These are phyloP conservation scores for Cremastobaeus sp. DNA, from an alignment of 2,888 invertebrate genomes.

Conservation along the genomic window DNA sequence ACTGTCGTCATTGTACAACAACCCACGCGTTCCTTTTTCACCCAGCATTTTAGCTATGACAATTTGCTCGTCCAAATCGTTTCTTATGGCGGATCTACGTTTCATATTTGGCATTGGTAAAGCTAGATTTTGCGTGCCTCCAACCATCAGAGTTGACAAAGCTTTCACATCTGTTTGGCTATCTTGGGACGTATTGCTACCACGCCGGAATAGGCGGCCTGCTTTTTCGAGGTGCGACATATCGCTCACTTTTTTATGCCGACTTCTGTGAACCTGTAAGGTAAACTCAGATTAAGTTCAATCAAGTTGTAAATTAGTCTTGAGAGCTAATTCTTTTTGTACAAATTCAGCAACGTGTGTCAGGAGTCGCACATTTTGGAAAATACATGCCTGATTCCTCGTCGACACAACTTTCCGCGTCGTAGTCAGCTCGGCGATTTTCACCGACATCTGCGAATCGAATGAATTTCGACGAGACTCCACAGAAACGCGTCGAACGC, in stretches of 20 bases:
- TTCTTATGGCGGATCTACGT: slow-evolving; percentile 79
- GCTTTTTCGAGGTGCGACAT: slow-evolving; percentile 60
- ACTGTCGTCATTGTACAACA: slow-evolving; percentile 73
- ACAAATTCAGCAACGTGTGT: too few relatives aligned
- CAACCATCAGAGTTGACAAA: slow-evolving; percentile 82
- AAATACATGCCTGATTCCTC: too few relatives aligned
- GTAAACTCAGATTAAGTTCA: too few relatives aligned
- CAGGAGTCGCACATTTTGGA: too few relatives aligned
- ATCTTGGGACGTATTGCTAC: slow-evolving; percentile 89
- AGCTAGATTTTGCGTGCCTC: slow-evolving; percentile 79
- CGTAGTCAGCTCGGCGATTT: slow-evolving; percentile 81
- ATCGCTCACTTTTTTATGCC: slow-evolving; percentile 64
- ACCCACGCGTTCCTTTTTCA: slow-evolving; percentile 66
- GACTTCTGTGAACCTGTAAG: slow-evolving; percentile 27
- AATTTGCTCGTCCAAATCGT: slow-evolving; percentile 79
- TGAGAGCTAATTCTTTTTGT: too few relatives aligned
- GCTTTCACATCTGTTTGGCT: slow-evolving; percentile 87
- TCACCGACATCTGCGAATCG: slow-evolving; percentile 91
- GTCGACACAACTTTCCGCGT: slow-evolving; percentile 82
- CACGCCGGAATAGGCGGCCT: slow-evolving; percentile 77
- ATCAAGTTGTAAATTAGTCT: too few relatives aligned
- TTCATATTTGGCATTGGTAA: slow-evolving; percentile 81
- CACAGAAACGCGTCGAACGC: slow-evolving; percentile 89
- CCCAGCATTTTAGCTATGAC: slow-evolving; percentile 69
- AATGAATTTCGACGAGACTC: slow-evolving; percentile 92